These are phyloP conservation scores for Pterocles gutturalis DNA, from an alignment of 2,113 vertebrate genomes.

Conservation along the genomic window DNA sequence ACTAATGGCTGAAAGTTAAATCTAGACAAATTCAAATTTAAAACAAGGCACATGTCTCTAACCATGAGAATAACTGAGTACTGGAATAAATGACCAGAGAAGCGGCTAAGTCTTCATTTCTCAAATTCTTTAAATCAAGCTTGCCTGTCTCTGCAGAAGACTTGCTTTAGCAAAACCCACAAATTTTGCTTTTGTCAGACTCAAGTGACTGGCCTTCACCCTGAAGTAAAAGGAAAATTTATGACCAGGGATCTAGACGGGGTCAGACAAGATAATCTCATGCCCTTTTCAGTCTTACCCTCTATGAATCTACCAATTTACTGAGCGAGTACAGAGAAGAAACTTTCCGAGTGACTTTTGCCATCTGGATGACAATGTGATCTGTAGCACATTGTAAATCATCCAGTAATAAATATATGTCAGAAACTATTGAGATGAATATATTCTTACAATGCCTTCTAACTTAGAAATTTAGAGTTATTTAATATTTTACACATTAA, in stretches of 20 bases:
- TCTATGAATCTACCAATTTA: background rate
- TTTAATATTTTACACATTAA: slow-evolving; percentile 46
- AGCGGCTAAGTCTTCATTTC: background rate
- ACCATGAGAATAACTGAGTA: background rate
- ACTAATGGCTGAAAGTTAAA: background rate
- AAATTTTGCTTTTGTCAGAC: background rate
- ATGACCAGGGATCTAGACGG: background rate
- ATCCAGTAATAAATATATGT: slow-evolving; percentile 14
- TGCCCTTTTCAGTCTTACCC: background rate
- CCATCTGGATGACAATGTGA: background rate
- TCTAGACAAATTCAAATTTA: background rate
- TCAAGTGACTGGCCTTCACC: background rate
- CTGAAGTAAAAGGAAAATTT: slow-evolving; percentile 22
- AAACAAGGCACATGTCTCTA: background rate
- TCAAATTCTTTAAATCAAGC: background rate
- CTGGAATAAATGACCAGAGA: background rate
- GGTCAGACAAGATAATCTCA: slow-evolving; percentile 33
- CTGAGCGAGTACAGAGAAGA: background rate
- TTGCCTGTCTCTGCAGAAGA: background rate
- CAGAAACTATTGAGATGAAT: background rate
- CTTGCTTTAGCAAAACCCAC: background rate
- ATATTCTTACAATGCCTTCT: background rate
- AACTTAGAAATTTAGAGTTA: slow-evolving; percentile 38
- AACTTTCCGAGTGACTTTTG: background rate
- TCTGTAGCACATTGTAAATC: background rate